phyloP scores from a whole-genome alignment of 2,888 invertebrate genomes.

The Rapana venosa region DNA sequence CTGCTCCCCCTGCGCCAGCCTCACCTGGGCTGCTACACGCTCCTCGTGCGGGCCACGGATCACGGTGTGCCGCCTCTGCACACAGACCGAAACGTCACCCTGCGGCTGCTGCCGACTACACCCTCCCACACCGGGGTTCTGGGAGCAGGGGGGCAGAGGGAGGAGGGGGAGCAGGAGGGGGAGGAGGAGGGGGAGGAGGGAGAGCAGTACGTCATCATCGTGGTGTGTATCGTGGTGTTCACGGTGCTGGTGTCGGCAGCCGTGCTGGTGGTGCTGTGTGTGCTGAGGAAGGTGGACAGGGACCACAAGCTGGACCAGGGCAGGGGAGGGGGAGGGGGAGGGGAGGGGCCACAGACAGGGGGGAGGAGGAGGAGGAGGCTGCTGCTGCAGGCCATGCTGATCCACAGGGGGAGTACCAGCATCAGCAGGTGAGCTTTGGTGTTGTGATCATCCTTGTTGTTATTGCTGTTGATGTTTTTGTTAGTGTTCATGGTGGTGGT shows the following conservation, averaged over 20 bases:
- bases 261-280: conserved; percentile 49
- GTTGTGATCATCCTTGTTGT: background rate
- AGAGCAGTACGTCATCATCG: conserved; percentile 52
- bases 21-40: conserved; percentile 41
- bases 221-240: conserved; percentile 50
- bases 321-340: background rate
- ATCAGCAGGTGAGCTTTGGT: conserved; percentile 32
- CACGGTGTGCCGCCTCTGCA: conserved; percentile 37
- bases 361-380: background rate
- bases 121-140: background rate
- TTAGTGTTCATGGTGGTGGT: background rate
- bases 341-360: background rate
- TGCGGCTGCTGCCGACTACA: conserved; percentile 32
- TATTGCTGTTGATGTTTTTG: background rate
- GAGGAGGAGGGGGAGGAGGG: conserved; percentile 37
- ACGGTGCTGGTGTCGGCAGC: conserved; percentile 51
- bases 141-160: background rate
- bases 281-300: conserved; percentile 49
- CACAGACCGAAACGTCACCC: conserved; percentile 28
- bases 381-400: background rate
- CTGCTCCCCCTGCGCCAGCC: conserved; percentile 19
- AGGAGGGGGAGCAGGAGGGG: background rate
- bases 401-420: background rate
- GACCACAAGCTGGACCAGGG: conserved; percentile 44
- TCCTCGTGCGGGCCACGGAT: conserved; percentile 48